A percentile compares a stretch with the other conserved stretches of the same genome.
Conservation (phyloP, 2,888 invertebrate genomes). For the Troides oblongomaculatus region DNA sequence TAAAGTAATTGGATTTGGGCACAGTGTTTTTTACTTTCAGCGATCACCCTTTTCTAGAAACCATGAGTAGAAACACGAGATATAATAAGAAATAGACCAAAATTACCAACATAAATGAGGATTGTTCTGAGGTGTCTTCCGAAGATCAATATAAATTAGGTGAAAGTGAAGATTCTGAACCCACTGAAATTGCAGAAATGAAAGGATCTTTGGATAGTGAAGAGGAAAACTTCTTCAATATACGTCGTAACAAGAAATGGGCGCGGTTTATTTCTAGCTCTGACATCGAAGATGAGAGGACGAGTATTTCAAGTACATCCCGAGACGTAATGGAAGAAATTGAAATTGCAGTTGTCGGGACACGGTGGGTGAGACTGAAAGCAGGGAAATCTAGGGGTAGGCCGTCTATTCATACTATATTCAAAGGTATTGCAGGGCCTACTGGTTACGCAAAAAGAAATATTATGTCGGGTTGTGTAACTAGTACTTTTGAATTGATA, state of each 20-base stretch:
- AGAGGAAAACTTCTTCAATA: background rate
- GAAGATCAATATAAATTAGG: slow-evolving; percentile 14
- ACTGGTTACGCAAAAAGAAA: too few species aligned
- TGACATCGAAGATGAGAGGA: too few species aligned
- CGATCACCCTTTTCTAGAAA: slow-evolving; percentile 18
- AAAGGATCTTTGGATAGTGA: slow-evolving; percentile 13
- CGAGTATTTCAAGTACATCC: too few species aligned
- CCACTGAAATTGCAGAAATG: slow-evolving; percentile 8
- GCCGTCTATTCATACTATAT: too few species aligned
- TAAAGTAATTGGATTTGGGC: slow-evolving; percentile 3
- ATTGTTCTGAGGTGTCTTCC: slow-evolving; percentile 11
- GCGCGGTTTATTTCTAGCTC: too few species aligned
- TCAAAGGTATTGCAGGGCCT: too few species aligned
- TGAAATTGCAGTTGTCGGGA: too few species aligned
- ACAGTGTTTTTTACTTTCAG: slow-evolving; percentile 12
- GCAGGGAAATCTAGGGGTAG: too few species aligned
- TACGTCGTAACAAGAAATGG: background rate
- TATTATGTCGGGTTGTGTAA: too few species aligned
- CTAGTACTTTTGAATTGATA: too few species aligned
- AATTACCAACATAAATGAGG: slow-evolving; percentile 16
- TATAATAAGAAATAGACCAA: slow-evolving; percentile 5
- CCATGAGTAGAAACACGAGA: slow-evolving; percentile 15
- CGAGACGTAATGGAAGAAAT: too few species aligned
- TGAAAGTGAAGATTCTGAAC: slow-evolving; percentile 8
- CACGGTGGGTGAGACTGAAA: too few species aligned